Base-by-base conservation (phyloP, 2,797 vertebrate species). In the Natrix natrix region DNA sequence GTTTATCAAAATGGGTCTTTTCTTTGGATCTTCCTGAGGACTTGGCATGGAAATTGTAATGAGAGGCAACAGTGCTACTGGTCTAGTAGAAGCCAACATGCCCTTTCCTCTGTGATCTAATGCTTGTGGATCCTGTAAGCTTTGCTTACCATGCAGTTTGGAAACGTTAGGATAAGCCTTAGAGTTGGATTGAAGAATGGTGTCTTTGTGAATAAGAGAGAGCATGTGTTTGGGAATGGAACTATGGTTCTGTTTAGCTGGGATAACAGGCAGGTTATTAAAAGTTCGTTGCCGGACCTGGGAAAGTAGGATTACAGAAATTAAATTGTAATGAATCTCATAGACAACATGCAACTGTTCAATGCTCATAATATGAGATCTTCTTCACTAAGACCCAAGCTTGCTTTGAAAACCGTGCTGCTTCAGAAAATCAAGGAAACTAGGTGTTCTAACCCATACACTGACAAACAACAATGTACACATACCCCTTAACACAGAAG, bases 241-340 rank as follows among this genome's bases (percentile, higher is more conserved):
- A 94, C 93, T 96, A 94, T 97, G 96, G 95, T 98, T 95, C 93
- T 97, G 98, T 97, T 98, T 98, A 94, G 98, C 66, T 93, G 97
- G 97, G 96, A 98, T 93, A 95, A 98, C 94, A 88, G 98, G 97
- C 0, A 95, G 98, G 96, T 98, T 98, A 98, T 98, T 98, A 98
- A 98, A 97, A 95, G 97, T 97, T 86, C 95, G 96, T 92, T 96
- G 97, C 97, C 98, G 97, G 96, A 98, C 98, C 98, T 98, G 97
- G 87, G 95, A 16, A 93, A 98, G 96, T 93, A 97, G 97, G 96
- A 98, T 98, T 97, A 98, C 94, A 98, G 69, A 97, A 97, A 97
- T 86, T 93, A 95, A 97, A 96, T 86, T 94, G 92, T 11, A 32
- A 94, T 89, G 48, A 88, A 95, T 94, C 87, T 97, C 94, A 95